Percentiles rank a stretch among this genome's conserved stretches.
Evolutionary conservation across 2,113 vertebrate species (phyloP).

Genomic region (Calidris pygmaea): DNA sequence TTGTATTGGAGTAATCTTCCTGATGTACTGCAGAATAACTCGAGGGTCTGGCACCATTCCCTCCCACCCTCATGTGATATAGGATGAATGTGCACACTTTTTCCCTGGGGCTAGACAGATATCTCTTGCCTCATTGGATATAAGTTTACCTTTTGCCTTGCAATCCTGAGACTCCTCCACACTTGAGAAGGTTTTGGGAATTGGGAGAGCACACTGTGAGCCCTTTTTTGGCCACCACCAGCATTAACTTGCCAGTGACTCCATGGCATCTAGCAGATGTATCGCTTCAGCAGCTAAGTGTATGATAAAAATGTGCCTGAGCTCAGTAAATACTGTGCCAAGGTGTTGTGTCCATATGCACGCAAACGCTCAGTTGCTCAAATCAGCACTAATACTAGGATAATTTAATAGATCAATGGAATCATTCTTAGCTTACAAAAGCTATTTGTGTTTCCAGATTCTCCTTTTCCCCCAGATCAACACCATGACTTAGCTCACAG

Average conservation of each 20-base stretch:
- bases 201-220: neutral
- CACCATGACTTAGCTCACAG: neutral
- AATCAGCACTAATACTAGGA: neutral
- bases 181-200: neutral
- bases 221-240: neutral
- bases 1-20: constrained; percentile 9
- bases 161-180: neutral
- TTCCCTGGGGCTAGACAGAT: neutral
- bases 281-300: neutral
- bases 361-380: neutral
- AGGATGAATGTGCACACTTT: neutral
- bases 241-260: neutral
- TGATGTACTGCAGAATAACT: constrained; percentile 1
- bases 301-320: neutral
- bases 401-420: neutral
- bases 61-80: neutral
- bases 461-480: neutral
- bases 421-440: neutral
- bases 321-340: neutral
- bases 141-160: neutral
- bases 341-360: accelerated
- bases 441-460: neutral
- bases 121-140: neutral
- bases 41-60: neutral
- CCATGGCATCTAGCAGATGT: neutral